Conservation (phyloP, 2,113 vertebrate genomes). For the Cochlearius cochlearius region DNA sequence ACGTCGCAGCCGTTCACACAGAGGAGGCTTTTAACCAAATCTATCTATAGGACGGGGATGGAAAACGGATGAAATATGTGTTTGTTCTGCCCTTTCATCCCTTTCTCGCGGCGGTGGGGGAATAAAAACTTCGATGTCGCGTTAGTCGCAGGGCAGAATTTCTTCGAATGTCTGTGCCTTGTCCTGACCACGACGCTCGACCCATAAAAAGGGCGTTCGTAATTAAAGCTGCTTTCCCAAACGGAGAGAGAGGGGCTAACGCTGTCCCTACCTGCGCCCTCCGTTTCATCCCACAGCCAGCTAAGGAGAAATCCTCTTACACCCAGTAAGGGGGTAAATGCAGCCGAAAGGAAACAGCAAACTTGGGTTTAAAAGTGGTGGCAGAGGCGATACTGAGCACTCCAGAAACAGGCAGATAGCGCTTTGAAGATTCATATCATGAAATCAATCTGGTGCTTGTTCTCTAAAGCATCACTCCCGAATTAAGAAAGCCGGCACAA, state of each 20-base stretch:
- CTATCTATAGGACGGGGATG: not conserved
- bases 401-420: not conserved
- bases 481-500: not conserved
- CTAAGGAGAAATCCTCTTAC: not conserved
- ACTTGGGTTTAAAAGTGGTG: not conserved
- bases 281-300: not conserved
- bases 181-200: not conserved
- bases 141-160: not conserved
- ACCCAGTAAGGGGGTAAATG: not conserved
- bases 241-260: not conserved
- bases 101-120: rapidly evolving
- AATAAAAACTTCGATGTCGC: not conserved
- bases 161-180: not conserved
- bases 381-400: not conserved
- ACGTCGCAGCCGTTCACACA: not conserved
- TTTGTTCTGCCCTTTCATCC: not conserved
- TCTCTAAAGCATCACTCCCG: not conserved
- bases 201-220: not conserved
- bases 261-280: not conserved
- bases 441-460: not conserved
- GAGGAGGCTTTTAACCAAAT: not conserved
- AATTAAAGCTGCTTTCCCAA: not conserved
- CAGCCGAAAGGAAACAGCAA: not conserved
- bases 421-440: not conserved
- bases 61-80: not conserved